Evolutionary conservation across 1,140 invertebrate genomes (phyloP).

Genomic region (Drosophila erecta): DNA sequence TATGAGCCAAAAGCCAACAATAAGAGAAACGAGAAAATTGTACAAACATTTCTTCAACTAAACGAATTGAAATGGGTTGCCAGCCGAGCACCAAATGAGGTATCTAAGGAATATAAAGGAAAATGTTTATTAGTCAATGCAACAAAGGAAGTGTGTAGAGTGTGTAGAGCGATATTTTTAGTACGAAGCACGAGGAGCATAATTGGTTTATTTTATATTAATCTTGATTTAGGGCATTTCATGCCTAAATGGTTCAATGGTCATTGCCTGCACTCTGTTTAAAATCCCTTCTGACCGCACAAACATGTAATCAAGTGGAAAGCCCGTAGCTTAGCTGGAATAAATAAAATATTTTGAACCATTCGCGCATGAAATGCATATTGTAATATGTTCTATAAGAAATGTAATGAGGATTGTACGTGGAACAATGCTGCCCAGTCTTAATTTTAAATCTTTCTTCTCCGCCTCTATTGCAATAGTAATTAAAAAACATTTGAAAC

Average conservation of each 20-base stretch:
- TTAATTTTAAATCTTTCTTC: conserved; percentile 56
- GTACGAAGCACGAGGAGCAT: conserved; percentile 18
- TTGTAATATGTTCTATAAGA: conserved; percentile 33
- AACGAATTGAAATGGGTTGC: conserved; percentile 12
- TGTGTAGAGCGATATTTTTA: conserved; percentile 65
- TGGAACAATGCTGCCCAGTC: conserved; percentile 53
- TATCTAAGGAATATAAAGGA: background rate
- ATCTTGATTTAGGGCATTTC: conserved; percentile 58
- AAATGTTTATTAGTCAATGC: conserved; percentile 69
- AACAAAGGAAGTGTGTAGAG: conserved; percentile 51
- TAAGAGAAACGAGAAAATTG: conserved; percentile 33
- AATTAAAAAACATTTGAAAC: conserved; percentile 41
- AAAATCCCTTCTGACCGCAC: conserved; percentile 40
- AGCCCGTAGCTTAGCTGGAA: conserved; percentile 16
- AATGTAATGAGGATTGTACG: conserved; percentile 33
- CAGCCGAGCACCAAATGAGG: conserved; percentile 1
- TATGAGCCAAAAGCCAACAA: conserved; percentile 9
- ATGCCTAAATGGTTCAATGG: conserved; percentile 74
- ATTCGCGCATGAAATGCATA: conserved; percentile 70
- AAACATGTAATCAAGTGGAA: conserved; percentile 24
- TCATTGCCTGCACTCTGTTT: conserved; percentile 33
- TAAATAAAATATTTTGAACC: conserved; percentile 54
- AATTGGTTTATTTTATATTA: conserved; percentile 25
- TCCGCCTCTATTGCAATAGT: conserved; percentile 33
- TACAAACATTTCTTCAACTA: conserved; percentile 29